phyloP scores from a whole-genome alignment of 2,888 invertebrate species.

The Lissonota sp. region DNA sequence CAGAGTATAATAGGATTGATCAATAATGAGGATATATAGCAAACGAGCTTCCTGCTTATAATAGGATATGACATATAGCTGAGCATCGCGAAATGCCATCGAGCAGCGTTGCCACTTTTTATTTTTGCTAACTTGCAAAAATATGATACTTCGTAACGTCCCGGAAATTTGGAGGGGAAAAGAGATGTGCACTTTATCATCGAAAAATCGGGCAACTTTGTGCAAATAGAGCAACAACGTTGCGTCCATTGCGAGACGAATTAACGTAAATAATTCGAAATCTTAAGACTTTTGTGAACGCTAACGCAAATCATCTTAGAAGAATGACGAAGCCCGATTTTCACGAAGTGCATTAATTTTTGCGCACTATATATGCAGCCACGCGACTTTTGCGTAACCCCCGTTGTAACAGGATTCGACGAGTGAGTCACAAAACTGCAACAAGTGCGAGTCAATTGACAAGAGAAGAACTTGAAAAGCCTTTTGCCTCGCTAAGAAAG shows the following conservation, averaged over 20 bases:
- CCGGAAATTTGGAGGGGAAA: background rate
- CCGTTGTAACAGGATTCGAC: too few species aligned
- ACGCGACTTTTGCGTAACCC: too few species aligned
- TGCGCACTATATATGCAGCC: too few species aligned
- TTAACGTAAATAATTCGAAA: background rate
- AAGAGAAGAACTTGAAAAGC: too few species aligned
- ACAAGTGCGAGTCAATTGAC: too few species aligned
- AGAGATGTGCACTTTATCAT: background rate
- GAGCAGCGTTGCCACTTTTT: slow-evolving; percentile 46
- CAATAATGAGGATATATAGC: slow-evolving; percentile 51
- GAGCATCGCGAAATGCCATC: slow-evolving; percentile 29
- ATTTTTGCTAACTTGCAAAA: background rate
- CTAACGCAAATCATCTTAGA: background rate
- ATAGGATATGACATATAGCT: slow-evolving; percentile 52
- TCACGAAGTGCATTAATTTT: background rate
- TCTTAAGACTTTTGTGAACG: background rate
- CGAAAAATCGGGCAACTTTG: background rate
- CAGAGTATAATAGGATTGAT: slow-evolving; percentile 56
- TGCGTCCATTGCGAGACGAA: background rate
- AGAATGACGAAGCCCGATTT: background rate
- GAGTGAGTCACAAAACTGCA: too few species aligned
- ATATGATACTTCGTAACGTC: background rate
- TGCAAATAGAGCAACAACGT: background rate
- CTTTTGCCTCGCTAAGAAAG: too few species aligned
- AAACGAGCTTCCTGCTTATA: slow-evolving; percentile 57